Percentiles rank a stretch among this genome's conserved stretches.
Conservation (phyloP, 2,113 vertebrate species). For the Corythornis cristatus region DNA sequence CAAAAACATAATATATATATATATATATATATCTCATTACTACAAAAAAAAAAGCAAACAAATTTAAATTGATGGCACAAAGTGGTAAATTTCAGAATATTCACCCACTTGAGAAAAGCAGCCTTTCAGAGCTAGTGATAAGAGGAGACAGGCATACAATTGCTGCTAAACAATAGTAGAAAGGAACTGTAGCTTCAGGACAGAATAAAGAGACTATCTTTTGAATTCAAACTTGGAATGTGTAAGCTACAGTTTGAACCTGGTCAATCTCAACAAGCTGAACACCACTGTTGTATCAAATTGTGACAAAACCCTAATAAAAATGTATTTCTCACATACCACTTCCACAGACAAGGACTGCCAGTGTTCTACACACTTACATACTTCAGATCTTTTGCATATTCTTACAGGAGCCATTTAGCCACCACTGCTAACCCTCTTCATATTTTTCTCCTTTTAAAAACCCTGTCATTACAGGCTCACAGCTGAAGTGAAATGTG, state of each 20-base stretch:
- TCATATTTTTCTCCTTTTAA: not conserved
- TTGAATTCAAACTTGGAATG: not conserved
- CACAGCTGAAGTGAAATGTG: not conserved
- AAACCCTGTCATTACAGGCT: not conserved
- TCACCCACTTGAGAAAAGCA: not conserved
- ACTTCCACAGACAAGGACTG: not conserved
- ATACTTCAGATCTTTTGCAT: not conserved
- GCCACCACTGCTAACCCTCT: not conserved
- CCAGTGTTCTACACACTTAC: not conserved
- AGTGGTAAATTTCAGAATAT: not conserved
- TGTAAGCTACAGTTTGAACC: not conserved
- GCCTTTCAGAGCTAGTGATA: not conserved
- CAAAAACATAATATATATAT: not conserved
- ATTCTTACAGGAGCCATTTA: not conserved
- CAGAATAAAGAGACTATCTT: not conserved
- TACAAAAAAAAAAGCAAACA: not conserved
- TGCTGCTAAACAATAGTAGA: slow-evolving; percentile 21
- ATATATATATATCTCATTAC: not conserved
- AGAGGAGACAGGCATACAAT: not conserved
- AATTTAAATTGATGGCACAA: not conserved
- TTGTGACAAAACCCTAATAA: not conserved
- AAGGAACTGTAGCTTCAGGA: not conserved
- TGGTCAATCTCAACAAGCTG: not conserved
- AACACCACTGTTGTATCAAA: not conserved
- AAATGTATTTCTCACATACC: not conserved